Percentiles rank a stretch among this genome's conserved stretches.
These are phyloP conservation scores for Lasius platythorax DNA, from an alignment of 2,888 invertebrate genomes.

Conservation along the genomic window DNA sequence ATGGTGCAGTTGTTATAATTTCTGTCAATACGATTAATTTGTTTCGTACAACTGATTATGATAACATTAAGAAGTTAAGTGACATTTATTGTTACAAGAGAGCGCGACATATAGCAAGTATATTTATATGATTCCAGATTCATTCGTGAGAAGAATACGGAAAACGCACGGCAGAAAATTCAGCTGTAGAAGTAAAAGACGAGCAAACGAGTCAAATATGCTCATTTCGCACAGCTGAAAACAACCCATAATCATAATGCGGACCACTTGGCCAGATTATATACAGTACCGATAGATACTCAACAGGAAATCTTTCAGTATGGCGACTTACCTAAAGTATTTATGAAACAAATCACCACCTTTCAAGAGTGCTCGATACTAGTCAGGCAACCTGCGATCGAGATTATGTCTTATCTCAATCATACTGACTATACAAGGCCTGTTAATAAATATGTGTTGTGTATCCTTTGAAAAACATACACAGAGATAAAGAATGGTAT, in stretches of 20 bases:
- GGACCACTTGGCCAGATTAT: conserved; percentile 91
- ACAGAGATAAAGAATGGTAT: not conserved
- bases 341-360: conserved; percentile 90
- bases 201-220: conserved; percentile 73
- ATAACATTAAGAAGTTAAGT: too few species aligned
- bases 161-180: conserved; percentile 61
- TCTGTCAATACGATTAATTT: too few species aligned
- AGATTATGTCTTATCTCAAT: conserved; percentile 92
- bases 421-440: conserved; percentile 91
- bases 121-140: conserved; percentile 34
- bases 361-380: conserved; percentile 94
- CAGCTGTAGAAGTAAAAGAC: conserved; percentile 68
- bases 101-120: too few species aligned
- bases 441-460: conserved; percentile 93
- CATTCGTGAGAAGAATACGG: conserved; percentile 8
- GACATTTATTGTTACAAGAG: too few species aligned
- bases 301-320: conserved; percentile 89
- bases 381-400: conserved; percentile 94
- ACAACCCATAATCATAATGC: conserved; percentile 89
- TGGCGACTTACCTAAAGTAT: conserved; percentile 90
- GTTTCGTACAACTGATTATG: too few species aligned
- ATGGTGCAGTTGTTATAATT: too few species aligned
- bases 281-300: conserved; percentile 90
- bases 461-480: conserved; percentile 89
- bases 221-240: conserved; percentile 86